These are phyloP conservation scores for Squalus acanthias DNA, from an alignment of 2,797 vertebrate genomes.

Conservation along the genomic window DNA sequence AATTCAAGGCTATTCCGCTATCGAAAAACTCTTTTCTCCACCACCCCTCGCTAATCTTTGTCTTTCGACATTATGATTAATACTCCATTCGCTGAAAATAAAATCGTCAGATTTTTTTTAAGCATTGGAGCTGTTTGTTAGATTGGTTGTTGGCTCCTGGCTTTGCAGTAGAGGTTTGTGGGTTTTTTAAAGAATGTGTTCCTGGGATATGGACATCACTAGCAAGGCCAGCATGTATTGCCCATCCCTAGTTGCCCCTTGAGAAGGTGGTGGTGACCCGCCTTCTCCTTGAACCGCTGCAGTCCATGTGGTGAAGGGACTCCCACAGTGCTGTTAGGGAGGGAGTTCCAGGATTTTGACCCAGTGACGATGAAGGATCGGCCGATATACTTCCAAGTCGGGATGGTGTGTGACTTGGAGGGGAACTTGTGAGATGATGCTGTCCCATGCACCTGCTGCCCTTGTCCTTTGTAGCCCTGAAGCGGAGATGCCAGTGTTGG, in stretches of 20 bases:
- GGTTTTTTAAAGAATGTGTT: not conserved
- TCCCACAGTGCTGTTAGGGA: not conserved
- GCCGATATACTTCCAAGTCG: no score
- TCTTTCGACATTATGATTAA: not conserved
- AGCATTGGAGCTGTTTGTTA: not conserved
- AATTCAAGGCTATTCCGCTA: not conserved
- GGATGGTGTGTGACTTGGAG: no score
- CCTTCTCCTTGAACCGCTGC: not conserved
- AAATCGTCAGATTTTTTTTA: not conserved
- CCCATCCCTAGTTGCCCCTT: not conserved
- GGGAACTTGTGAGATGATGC: not conserved
- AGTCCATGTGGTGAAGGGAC: not conserved
- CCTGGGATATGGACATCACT: not conserved
- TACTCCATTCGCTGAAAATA: not conserved
- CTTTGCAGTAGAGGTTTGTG: not conserved
- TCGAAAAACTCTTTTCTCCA: not conserved
- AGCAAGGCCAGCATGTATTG: not conserved
- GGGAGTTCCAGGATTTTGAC: not conserved
- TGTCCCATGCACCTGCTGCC: not conserved
- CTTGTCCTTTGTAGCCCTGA: not conserved
- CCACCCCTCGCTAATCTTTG: not conserved
- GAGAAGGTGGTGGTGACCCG: not conserved
- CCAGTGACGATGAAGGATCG: not conserved
- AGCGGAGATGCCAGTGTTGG: no score
- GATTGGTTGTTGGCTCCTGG: not conserved